phyloP scores from a whole-genome alignment of 2,888 invertebrate genomes.

The Tenodera sinensis region DNA sequence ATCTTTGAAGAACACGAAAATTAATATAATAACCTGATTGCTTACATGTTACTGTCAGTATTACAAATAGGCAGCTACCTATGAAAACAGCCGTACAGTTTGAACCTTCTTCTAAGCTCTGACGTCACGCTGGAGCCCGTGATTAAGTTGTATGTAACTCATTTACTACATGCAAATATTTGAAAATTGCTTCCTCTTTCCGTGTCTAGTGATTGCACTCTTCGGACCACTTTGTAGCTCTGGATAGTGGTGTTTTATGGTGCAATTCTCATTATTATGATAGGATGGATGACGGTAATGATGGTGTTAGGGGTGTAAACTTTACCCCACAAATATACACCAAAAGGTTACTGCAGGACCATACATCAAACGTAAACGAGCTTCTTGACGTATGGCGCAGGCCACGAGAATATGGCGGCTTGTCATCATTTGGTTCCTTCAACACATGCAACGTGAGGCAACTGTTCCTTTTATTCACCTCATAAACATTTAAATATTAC shows the following conservation, averaged over 20 bases:
- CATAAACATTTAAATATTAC: background rate
- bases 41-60: no score
- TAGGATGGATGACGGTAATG: background rate
- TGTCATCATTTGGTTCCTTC: background rate
- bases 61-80: no score
- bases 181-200: background rate
- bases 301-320: background rate
- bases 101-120: background rate
- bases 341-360: background rate
- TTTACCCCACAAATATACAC: background rate
- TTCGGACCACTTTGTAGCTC: background rate
- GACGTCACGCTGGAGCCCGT: background rate
- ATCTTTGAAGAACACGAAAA: no score
- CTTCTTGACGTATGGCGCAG: background rate
- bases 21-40: no score
- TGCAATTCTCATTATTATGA: background rate
- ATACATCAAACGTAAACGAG: background rate
- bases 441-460: background rate
- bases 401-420: background rate
- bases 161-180: background rate
- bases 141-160: background rate
- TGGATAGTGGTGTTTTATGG: background rate
- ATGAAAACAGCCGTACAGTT: background rate
- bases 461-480: background rate
- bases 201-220: background rate